Conservation (phyloP, 2,888 invertebrate genomes). For the Archaeoteleia sp. region DNA sequence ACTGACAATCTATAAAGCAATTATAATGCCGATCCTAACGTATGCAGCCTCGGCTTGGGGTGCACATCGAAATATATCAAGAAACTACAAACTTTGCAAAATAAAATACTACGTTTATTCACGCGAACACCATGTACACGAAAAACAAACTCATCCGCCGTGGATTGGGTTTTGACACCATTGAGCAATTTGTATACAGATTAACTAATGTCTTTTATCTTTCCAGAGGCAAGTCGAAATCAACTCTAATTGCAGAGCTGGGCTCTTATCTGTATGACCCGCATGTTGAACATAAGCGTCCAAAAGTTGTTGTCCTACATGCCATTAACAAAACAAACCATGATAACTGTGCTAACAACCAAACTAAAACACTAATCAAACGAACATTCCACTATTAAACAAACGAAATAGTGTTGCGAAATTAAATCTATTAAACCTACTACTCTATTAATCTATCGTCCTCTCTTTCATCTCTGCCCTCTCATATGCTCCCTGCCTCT, state of each 20-base stretch:
- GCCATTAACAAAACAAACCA: too few species aligned
- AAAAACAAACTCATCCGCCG: background rate
- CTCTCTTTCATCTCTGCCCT: background rate
- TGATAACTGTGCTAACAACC: too few species aligned
- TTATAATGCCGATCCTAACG: slow-evolving; percentile 52
- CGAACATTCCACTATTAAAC: too few species aligned
- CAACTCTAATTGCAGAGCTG: background rate
- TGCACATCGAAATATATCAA: slow-evolving; percentile 4
- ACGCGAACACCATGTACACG: background rate
- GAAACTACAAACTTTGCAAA: slow-evolving; percentile 21
- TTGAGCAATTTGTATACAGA: background rate
- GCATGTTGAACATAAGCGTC: background rate
- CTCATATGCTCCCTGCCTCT: too few species aligned
- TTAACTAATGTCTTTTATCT: background rate
- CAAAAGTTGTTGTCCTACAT: too few species aligned
- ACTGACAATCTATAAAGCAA: slow-evolving; percentile 51
- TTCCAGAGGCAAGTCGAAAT: background rate
- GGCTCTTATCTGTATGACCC: slow-evolving; percentile 1
- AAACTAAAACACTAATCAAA: too few species aligned
- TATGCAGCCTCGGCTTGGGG: slow-evolving; percentile 54
- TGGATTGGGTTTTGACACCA: background rate
- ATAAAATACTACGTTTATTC: slow-evolving; percentile 16
- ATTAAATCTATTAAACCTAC: too few species aligned
- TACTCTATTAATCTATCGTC: too few species aligned
- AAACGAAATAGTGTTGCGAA: too few species aligned